Percentiles rank a stretch among this genome's conserved stretches.
These are phyloP conservation scores for Drosophila prosaltans DNA, from an alignment of 1,140 invertebrate genomes.

Conservation along the genomic window DNA sequence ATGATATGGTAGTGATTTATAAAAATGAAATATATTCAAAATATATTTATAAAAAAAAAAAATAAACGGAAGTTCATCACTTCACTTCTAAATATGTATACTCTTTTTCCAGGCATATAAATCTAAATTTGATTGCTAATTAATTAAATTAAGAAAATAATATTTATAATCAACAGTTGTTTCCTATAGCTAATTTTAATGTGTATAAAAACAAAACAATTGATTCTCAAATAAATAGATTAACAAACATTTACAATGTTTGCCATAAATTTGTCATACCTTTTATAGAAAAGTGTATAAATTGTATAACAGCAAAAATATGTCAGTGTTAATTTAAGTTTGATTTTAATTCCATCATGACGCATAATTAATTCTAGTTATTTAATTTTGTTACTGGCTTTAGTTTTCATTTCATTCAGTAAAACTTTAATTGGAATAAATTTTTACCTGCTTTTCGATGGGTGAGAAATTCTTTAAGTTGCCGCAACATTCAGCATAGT, in stretches of 20 bases:
- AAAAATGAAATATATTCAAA: constrained; percentile 23
- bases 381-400: not conserved
- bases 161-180: too few species aligned
- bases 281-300: not conserved
- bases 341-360: not conserved
- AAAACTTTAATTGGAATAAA: constrained; percentile 7
- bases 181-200: too few species aligned
- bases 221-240: too few species aligned
- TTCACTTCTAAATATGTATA: constrained; percentile 17
- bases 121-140: too few species aligned
- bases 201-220: too few species aligned
- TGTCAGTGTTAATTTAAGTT: constrained; percentile 6
- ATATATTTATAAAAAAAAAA: not conserved
- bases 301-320: not conserved
- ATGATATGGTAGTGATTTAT: constrained; percentile 15
- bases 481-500: constrained; percentile 1
- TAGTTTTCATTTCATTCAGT: not conserved
- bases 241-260: too few species aligned
- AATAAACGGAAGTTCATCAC: not conserved
- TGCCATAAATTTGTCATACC: too few species aligned
- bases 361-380: constrained; percentile 3
- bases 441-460: not conserved
- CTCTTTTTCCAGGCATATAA: not conserved
- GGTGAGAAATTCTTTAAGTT: constrained; percentile 37
- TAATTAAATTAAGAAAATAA: too few species aligned